phyloP scores from a whole-genome alignment of 1,140 invertebrate species.

The Pseudomyrmex gracilis region DNA sequence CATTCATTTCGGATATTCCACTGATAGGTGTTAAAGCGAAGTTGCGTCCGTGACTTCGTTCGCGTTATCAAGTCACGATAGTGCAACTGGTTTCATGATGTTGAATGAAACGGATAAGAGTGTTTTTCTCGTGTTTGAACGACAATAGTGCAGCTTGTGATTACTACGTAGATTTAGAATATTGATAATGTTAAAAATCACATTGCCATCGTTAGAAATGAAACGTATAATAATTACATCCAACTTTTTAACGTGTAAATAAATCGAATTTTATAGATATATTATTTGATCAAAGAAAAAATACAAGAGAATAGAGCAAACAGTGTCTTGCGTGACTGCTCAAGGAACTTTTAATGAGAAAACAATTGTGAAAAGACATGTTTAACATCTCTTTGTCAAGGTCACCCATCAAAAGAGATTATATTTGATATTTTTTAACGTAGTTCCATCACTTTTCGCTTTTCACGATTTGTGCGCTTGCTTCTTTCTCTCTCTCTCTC shows the following conservation, averaged over 20 bases:
- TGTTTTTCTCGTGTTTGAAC: not conserved
- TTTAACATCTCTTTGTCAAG: conserved; percentile 4
- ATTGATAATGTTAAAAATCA: not conserved
- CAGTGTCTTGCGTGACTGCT: too few species aligned
- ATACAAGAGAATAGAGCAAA: not conserved
- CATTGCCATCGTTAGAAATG: not conserved
- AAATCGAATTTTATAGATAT: not conserved
- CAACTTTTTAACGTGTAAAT: not conserved
- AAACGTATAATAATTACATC: not conserved
- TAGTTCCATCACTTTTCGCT: not conserved
- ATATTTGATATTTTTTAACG: conserved; percentile 27
- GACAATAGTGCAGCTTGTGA: not conserved
- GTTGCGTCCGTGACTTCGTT: conserved; percentile 57
- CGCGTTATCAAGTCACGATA: conserved; percentile 54
- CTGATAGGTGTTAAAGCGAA: conserved; percentile 59
- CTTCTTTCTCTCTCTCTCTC: not conserved
- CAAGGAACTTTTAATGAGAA: too few species aligned
- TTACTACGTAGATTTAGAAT: not conserved
- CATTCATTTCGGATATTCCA: conserved; percentile 28
- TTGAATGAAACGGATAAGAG: conserved; percentile 20
- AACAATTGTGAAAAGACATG: not conserved
- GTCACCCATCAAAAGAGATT: conserved; percentile 14
- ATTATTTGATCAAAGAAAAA: not conserved
- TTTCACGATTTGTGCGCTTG: conserved; percentile 3
- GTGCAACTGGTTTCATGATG: conserved; percentile 29